Conservation (phyloP, 2,888 invertebrate species). For the Brachyptera putata region DNA sequence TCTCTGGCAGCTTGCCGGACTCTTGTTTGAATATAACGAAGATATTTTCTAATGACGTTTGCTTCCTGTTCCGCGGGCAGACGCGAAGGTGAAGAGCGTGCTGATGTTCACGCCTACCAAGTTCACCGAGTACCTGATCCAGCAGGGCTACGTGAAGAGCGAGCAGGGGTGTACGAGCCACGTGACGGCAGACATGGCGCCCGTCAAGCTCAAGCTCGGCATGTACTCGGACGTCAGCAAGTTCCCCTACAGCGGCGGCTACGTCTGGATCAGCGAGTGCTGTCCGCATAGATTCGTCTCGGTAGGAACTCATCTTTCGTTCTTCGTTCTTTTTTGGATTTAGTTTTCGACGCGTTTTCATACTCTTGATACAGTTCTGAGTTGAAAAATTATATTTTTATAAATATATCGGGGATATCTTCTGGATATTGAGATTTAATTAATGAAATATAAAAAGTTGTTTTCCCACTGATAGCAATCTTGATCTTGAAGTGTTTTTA, state of each 20-base stretch:
- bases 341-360: too few species aligned
- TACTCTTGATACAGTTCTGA: too few species aligned
- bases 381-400: too few species aligned
- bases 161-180: conserved; percentile 75
- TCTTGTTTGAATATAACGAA: too few species aligned
- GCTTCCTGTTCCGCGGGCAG: conserved; percentile 43
- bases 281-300: conserved; percentile 82
- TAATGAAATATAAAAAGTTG: too few species aligned
- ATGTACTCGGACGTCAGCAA: conserved; percentile 83
- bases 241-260: conserved; percentile 84
- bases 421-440: too few species aligned
- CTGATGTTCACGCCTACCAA: conserved; percentile 77
- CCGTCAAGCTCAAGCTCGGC: conserved; percentile 69
- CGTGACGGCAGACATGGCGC: conserved; percentile 38
- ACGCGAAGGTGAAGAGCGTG: conserved; percentile 77
- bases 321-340: neutral
- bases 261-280: conserved; percentile 87
- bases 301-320: conserved; percentile 42
- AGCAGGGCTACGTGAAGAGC: conserved; percentile 73
- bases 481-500: too few species aligned
- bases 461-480: too few species aligned
- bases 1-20: too few species aligned
- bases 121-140: conserved; percentile 87
- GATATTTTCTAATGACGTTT: too few species aligned
- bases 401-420: too few species aligned